phyloP scores from a whole-genome alignment of 2,113 vertebrate species.

The Amia ocellicauda region DNA sequence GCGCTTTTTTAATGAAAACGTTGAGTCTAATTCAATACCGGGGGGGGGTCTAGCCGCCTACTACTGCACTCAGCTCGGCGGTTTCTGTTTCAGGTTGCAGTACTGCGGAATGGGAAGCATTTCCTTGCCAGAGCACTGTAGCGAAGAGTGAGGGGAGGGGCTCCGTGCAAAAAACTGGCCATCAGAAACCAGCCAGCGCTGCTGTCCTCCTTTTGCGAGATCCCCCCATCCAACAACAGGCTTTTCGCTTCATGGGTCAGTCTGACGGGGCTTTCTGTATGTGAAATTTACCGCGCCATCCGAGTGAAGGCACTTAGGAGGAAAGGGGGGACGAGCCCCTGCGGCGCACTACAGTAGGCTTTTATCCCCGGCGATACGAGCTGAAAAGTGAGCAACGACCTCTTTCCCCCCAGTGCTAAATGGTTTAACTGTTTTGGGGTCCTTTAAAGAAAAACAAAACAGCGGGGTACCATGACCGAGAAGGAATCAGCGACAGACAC shows the following conservation, averaged over 20 bases:
- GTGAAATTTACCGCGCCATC: conserved; percentile 6
- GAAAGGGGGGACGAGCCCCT: neutral
- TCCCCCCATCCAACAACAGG: conserved; percentile 20
- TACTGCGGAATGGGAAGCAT: conserved; percentile 39
- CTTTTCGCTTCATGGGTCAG: conserved; percentile 24
- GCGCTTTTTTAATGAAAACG: no score
- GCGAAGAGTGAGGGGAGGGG: conserved; percentile 45
- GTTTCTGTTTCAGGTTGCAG: conserved; percentile 22
- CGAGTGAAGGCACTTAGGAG: conserved; percentile 11
- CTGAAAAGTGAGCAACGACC: conserved; percentile 27
- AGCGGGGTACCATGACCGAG: conserved; percentile 56
- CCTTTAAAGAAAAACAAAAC: conserved; percentile 41
- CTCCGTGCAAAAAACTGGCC: conserved; percentile 31
- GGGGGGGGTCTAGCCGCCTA: no score
- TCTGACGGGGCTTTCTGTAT: conserved; percentile 16
- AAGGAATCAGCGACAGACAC: conserved; percentile 50
- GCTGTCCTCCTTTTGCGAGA: conserved; percentile 47
- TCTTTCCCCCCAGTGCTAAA: conserved; percentile 35
- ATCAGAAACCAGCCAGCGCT: conserved; percentile 35
- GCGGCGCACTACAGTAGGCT: neutral
- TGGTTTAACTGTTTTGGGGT: conserved; percentile 48
- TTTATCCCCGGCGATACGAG: conserved; percentile 26
- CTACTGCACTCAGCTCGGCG: no score
- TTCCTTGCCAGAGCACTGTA: conserved; percentile 37
- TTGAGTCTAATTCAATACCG: no score